Conservation (phyloP, 2,113 vertebrate species). For the Cheirogaleus medius region DNA sequence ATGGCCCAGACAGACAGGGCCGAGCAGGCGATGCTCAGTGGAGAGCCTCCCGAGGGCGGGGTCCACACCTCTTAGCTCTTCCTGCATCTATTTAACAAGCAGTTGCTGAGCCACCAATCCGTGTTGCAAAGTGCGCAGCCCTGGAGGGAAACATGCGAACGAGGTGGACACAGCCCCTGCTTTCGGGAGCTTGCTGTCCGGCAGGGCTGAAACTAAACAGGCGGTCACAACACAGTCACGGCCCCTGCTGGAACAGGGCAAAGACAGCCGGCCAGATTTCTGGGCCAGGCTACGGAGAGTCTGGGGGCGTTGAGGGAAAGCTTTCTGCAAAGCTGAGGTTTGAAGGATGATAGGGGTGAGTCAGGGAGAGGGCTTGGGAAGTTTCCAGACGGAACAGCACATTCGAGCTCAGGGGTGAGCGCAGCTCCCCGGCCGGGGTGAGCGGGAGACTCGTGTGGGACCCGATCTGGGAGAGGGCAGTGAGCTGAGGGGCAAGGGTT, state of each 20-base stretch:
- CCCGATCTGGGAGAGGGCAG: background rate
- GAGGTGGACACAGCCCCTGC: background rate
- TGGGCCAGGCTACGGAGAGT: background rate
- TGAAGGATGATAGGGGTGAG: background rate
- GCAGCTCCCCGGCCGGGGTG: background rate
- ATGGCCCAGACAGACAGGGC: too few species aligned
- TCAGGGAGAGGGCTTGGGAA: background rate
- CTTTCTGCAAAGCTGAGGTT: background rate
- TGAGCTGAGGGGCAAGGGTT: background rate
- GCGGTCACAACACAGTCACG: fast-evolving
- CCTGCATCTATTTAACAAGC: background rate
- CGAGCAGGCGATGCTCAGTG: fast-evolving
- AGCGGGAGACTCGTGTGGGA: fast-evolving
- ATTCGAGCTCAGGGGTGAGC: background rate
- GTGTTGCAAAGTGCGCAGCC: background rate
- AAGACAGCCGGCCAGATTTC: fast-evolving
- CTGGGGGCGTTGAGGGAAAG: background rate
- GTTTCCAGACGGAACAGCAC: background rate
- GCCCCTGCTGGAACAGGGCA: background rate
- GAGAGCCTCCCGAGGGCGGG: background rate
- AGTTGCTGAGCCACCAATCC: background rate
- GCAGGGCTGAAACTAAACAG: background rate
- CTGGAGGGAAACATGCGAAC: background rate
- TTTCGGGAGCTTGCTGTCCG: background rate
- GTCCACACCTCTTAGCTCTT: background rate